These are phyloP conservation scores for Podiceps cristatus DNA, from an alignment of 2,113 vertebrate genomes.

Conservation along the genomic window DNA sequence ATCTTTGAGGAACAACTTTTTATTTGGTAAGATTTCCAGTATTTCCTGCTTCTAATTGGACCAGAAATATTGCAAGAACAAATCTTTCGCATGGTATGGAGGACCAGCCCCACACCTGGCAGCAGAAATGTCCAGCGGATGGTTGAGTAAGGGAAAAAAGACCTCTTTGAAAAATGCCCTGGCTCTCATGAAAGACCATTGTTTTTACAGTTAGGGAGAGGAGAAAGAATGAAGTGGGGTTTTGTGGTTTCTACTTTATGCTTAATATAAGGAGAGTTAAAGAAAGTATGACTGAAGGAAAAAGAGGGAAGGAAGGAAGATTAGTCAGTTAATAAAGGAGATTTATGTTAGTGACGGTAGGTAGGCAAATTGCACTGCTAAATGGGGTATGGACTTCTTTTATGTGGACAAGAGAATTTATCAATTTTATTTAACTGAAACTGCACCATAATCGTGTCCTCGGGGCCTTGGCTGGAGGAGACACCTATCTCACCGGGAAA, in stretches of 20 bases:
- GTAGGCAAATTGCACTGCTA: constrained; percentile 70
- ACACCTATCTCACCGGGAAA: neutral
- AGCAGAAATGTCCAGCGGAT: neutral
- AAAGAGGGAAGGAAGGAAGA: constrained; percentile 53
- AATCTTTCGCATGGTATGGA: neutral
- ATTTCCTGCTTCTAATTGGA: neutral
- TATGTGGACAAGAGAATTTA: constrained; percentile 67
- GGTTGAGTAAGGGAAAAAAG: neutral
- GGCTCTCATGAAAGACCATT: neutral
- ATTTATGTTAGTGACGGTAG: constrained; percentile 64
- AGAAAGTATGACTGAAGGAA: constrained; percentile 34
- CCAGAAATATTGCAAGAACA: neutral
- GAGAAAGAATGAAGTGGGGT: constrained; percentile 22
- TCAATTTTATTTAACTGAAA: constrained; percentile 61
- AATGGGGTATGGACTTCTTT: constrained; percentile 71
- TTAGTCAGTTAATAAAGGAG: constrained; percentile 71
- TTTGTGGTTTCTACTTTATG: constrained; percentile 30
- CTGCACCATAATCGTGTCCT: neutral
- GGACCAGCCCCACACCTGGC: neutral
- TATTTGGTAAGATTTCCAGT: neutral
- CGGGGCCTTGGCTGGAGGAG: neutral
- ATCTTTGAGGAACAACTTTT: neutral
- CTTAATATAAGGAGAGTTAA: constrained; percentile 44
- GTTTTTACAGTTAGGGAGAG: neutral
- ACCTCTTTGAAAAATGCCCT: neutral